These are phyloP conservation scores for Dorcus hopei DNA, from an alignment of 2,888 invertebrate genomes.

Conservation along the genomic window DNA sequence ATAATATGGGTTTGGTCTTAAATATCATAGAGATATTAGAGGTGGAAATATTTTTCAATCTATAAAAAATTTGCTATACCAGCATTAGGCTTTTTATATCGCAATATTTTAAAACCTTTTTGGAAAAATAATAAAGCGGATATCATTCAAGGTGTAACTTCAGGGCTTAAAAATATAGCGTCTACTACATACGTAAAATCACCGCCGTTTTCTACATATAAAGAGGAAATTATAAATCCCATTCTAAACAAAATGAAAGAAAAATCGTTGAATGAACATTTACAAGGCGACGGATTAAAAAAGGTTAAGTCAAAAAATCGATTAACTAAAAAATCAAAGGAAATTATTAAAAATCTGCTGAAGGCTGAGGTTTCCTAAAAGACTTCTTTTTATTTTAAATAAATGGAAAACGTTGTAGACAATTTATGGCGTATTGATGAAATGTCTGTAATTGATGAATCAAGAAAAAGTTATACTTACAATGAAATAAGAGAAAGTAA, in stretches of 20 bases:
- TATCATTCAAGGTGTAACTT: conserved; percentile 7
- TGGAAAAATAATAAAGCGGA: conserved; percentile 9
- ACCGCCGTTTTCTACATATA: neutral
- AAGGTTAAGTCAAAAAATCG: no score
- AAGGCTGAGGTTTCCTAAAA: neutral
- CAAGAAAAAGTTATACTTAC: conserved; percentile 13
- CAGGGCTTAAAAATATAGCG: conserved; percentile 11
- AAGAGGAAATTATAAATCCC: neutral
- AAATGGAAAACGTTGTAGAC: no score
- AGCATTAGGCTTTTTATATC: conserved; percentile 1
- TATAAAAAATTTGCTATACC: no score
- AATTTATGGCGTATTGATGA: neutral
- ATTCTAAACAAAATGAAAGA: conserved; percentile 8
- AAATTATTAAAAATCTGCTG: conserved; percentile 11
- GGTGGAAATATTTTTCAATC: no score
- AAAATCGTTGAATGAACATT: conserved; percentile 12
- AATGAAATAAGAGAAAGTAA: conserved; percentile 14
- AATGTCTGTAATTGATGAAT: conserved; percentile 6
- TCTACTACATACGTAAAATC: conserved; percentile 1
- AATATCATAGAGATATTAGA: no score
- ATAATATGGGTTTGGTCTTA: no score
- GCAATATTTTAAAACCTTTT: conserved; percentile 12
- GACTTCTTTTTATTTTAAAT: no score
- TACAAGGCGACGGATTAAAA: neutral
- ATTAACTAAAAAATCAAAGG: neutral